Percentiles rank a stretch among this genome's conserved stretches.
Conservation (phyloP, 1,140 invertebrate species). For the Panagrolaimus sp. region DNA sequence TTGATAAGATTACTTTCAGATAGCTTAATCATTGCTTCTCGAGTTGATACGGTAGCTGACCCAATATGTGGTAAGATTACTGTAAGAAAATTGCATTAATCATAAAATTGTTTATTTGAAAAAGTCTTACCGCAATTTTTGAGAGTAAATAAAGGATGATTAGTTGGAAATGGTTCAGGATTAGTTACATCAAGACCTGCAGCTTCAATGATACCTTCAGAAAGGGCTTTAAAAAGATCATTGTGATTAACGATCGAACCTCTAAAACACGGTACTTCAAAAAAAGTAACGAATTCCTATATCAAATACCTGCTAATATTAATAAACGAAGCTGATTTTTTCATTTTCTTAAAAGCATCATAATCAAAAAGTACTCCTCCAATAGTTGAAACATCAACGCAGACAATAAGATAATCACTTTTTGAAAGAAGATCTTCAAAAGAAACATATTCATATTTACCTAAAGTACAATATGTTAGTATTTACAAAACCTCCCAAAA, state of each 20-base stretch:
- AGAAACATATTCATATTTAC: conserved; percentile 65
- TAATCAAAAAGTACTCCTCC: conserved; percentile 74
- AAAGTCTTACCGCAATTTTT: conserved; percentile 71
- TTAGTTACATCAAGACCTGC: conserved; percentile 87
- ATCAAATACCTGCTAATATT: conserved; percentile 69
- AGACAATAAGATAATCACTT: conserved; percentile 77
- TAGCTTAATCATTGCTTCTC: conserved; percentile 75
- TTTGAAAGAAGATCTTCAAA: conserved; percentile 69
- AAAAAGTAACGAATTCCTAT: conserved; percentile 10
- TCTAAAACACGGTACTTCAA: conserved; percentile 52
- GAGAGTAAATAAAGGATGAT: conserved; percentile 73
- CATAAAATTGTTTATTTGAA: neutral
- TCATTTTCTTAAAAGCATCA: conserved; percentile 75
- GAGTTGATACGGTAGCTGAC: conserved; percentile 76
- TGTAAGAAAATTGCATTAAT: conserved; percentile 61
- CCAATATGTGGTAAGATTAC: conserved; percentile 86
- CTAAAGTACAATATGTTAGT: conserved; percentile 24
- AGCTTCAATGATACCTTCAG: conserved; percentile 70
- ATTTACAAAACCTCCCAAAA: neutral
- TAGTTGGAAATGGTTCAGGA: conserved; percentile 80
- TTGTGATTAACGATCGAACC: conserved; percentile 72
- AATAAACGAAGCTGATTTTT: conserved; percentile 74
- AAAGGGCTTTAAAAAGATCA: conserved; percentile 72
- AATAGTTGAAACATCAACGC: conserved; percentile 70
- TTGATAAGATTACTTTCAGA: conserved; percentile 79